A percentile compares a stretch with the other conserved stretches of the same genome.
Evolutionary conservation across 2,888 invertebrate species (phyloP).

Genomic region (Noctua janthe): DNA sequence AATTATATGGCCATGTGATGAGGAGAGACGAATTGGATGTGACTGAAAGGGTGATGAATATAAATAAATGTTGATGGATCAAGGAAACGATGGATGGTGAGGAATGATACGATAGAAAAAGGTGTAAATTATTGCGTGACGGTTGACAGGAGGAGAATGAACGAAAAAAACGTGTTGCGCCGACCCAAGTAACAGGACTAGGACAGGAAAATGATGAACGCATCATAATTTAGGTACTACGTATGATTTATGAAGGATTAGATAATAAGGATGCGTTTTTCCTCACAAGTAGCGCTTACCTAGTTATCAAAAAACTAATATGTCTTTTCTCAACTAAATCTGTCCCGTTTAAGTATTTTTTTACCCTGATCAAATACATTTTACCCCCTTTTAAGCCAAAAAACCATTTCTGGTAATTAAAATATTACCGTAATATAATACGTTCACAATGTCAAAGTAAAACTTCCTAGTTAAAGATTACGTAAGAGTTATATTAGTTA

Average conservation of each 20-base stretch:
- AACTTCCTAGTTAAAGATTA: constrained; percentile 57
- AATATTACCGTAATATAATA: constrained; percentile 31
- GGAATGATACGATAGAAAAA: not conserved
- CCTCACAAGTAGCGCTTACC: not conserved
- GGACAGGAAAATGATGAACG: not conserved
- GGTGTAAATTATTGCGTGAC: not conserved
- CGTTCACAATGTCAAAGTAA: constrained; percentile 48
- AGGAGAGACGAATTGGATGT: no score
- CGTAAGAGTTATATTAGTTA: constrained; percentile 39
- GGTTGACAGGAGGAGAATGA: no score
- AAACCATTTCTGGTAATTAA: constrained; percentile 58
- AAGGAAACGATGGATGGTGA: not conserved
- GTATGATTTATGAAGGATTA: not conserved
- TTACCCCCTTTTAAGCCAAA: constrained; percentile 21
- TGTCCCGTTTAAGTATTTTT: not conserved
- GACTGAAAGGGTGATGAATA: no score
- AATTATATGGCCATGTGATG: no score
- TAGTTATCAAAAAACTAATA: constrained; percentile 13
- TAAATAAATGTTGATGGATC: no score
- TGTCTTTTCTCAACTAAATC: not conserved
- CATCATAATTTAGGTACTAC: not conserved
- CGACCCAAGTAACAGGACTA: not conserved
- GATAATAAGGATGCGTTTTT: not conserved
- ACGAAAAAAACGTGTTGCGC: not conserved
- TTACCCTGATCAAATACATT: constrained; percentile 32